Evolutionary conservation across 2,888 invertebrate genomes (phyloP).

Genomic region (Julus scandinavius): DNA sequence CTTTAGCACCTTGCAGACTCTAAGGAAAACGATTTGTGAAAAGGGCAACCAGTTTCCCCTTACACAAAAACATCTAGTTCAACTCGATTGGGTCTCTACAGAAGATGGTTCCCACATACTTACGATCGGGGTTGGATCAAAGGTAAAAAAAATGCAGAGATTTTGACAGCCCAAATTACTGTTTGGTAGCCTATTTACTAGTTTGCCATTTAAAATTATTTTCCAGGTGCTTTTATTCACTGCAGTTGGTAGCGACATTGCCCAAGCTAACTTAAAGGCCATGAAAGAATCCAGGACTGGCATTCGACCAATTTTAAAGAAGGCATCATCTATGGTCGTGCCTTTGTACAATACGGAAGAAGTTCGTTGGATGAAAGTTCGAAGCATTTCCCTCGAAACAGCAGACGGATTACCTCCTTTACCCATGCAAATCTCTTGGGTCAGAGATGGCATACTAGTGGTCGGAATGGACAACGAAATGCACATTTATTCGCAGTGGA

Average conservation of each 20-base stretch:
- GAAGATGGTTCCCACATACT: constrained; percentile 98
- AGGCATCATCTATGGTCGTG: constrained; percentile 90
- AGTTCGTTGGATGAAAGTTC: constrained; percentile 95
- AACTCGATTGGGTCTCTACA: constrained; percentile 98
- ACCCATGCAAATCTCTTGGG: constrained; percentile 99
- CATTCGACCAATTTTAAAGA: constrained; percentile 74
- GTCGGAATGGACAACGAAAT: constrained; percentile 99
- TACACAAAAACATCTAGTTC: constrained; percentile 92
- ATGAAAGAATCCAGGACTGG: constrained; percentile 71
- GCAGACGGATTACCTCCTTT: constrained; percentile 96
- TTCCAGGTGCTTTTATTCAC: constrained; percentile 84
- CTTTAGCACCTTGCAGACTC: constrained; percentile 87
- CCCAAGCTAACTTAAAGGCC: constrained; percentile 91
- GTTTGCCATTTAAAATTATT: background rate
- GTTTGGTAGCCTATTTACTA: no score
- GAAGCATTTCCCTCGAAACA: constrained; percentile 88
- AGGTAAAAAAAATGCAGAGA: constrained; percentile 66
- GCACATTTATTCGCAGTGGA: constrained; percentile 99
- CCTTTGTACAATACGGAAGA: constrained; percentile 86
- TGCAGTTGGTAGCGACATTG: constrained; percentile 92
- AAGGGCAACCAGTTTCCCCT: constrained; percentile 91
- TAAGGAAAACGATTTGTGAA: constrained; percentile 83
- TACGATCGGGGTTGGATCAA: constrained; percentile 94
- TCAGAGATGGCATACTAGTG: constrained; percentile 95
- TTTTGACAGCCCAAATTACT: background rate